These are phyloP conservation scores for Platygyra sinensis DNA, from an alignment of 64 coral and sea anemone genomes.

Conservation along the genomic window DNA sequence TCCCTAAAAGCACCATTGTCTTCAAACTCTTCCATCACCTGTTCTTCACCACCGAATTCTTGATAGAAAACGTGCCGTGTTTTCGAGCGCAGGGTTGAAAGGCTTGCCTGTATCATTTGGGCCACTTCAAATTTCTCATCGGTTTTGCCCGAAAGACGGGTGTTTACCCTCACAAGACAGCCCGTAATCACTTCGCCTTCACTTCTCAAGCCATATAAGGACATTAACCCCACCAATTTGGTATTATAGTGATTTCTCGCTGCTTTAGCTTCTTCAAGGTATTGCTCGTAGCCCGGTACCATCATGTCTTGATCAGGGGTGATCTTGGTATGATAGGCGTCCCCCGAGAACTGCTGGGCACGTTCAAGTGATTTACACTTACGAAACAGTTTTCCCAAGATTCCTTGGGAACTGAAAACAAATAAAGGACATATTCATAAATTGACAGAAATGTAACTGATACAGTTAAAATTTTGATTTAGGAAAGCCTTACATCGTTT, in stretches of 20 bases:
- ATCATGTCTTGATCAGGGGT: slow-evolving; percentile 67
- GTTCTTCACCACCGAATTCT: slow-evolving; percentile 77
- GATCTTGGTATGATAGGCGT: slow-evolving; percentile 11
- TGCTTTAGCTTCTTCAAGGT: slow-evolving; percentile 51
- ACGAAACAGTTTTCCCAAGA: slow-evolving; percentile 82
- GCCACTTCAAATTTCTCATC: slow-evolving; percentile 90
- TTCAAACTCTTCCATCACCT: slow-evolving; percentile 70
- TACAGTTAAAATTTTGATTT: too few species aligned
- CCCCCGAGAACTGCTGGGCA: slow-evolving; percentile 56
- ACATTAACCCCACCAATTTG: slow-evolving; percentile 77
- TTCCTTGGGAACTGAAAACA: slow-evolving; percentile 63
- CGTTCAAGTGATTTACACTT: slow-evolving; percentile 75
- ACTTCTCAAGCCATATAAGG: slow-evolving; percentile 72
- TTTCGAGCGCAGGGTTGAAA: slow-evolving; percentile 58
- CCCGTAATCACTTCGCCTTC: slow-evolving; percentile 85
- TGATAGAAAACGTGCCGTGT: slow-evolving; percentile 66
- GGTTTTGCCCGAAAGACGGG: slow-evolving; percentile 75
- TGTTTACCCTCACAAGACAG: slow-evolving; percentile 69
- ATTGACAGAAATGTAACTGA: too few species aligned
- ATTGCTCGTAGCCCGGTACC: slow-evolving; percentile 45
- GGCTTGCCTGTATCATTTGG: slow-evolving; percentile 83
- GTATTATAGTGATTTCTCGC: slow-evolving; percentile 67
- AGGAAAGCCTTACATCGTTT: too few species aligned
- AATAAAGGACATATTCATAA: background rate
- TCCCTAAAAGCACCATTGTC: slow-evolving; percentile 27